A percentile compares a stretch with the other conserved stretches of the same genome.
These are phyloP conservation scores for Epistrophella euchroma DNA, from an alignment of 2,888 invertebrate genomes.

Conservation along the genomic window DNA sequence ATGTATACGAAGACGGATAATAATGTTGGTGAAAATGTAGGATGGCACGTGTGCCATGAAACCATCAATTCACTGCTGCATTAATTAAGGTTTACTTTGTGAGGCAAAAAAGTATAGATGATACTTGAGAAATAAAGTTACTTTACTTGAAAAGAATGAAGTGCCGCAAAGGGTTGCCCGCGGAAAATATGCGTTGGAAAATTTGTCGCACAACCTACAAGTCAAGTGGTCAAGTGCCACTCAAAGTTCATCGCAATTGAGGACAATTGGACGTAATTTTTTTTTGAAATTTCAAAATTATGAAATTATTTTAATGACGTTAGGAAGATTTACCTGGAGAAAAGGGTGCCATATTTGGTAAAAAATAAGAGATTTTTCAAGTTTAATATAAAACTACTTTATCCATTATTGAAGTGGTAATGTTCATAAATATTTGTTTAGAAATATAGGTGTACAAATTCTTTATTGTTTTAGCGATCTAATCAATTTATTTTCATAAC, in stretches of 20 bases:
- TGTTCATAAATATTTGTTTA: too few species aligned
- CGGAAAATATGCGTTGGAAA: constrained; percentile 12
- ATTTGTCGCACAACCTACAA: constrained; percentile 51
- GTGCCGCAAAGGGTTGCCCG: constrained; percentile 59
- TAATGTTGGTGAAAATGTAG: constrained; percentile 32
- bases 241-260: constrained; percentile 40
- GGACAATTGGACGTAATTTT: constrained; percentile 12
- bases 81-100: constrained; percentile 64
- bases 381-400: too few species aligned
- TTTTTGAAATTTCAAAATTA: constrained; percentile 10
- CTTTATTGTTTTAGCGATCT: too few species aligned
- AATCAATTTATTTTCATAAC: too few species aligned
- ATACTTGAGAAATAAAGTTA: constrained; percentile 64
- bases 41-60: constrained; percentile 60
- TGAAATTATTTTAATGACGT: not conserved
- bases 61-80: constrained; percentile 42
- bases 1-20: constrained; percentile 28
- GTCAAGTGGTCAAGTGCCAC: constrained; percentile 55
- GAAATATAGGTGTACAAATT: too few species aligned
- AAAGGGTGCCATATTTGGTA: too few species aligned
- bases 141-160: constrained; percentile 42
- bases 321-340: too few species aligned
- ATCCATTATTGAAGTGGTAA: too few species aligned
- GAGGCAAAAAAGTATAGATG: not conserved
- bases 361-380: too few species aligned